Conservation (phyloP, 2,888 invertebrate genomes). For the Hirtodrosophila cameraria region DNA sequence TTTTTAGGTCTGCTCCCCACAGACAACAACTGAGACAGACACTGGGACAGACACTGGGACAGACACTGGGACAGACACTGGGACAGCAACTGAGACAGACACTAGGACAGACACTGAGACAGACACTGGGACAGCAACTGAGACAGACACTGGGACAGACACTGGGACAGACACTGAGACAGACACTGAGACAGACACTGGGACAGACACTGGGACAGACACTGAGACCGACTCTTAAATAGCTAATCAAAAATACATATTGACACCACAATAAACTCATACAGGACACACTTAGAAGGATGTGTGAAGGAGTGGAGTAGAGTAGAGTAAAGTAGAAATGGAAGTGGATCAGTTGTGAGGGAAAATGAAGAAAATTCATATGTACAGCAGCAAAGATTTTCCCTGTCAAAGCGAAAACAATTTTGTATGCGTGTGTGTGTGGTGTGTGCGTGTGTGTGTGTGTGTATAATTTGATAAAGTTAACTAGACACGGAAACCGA, state of each 20-base stretch:
- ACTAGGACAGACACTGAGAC: conserved; percentile 41
- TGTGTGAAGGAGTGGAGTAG: background rate
- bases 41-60: conserved; percentile 12
- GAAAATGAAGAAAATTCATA: conserved; percentile 35
- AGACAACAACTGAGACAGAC: background rate
- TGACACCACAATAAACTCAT: conserved; percentile 36
- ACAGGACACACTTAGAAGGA: conserved; percentile 10
- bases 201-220: conserved; percentile 13
- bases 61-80: conserved; percentile 22
- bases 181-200: background rate
- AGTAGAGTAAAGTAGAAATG: background rate
- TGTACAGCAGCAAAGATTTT: conserved; percentile 18
- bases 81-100: conserved; percentile 77
- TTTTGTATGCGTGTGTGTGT: conserved; percentile 3
- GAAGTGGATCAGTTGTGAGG: background rate
- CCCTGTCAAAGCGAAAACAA: conserved; percentile 14
- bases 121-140: conserved; percentile 9
- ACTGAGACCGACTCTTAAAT: conserved; percentile 41
- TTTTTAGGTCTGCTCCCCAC: conserved; percentile 8
- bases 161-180: too few relatives aligned
- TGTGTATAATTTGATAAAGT: conserved; percentile 38
- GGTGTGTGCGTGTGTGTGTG: background rate
- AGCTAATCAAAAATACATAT: conserved; percentile 78
- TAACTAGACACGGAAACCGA: conserved; percentile 49
- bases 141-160: conserved; percentile 6